phyloP scores from a whole-genome alignment of 2,888 invertebrate species.

The Pandemis corylana region DNA sequence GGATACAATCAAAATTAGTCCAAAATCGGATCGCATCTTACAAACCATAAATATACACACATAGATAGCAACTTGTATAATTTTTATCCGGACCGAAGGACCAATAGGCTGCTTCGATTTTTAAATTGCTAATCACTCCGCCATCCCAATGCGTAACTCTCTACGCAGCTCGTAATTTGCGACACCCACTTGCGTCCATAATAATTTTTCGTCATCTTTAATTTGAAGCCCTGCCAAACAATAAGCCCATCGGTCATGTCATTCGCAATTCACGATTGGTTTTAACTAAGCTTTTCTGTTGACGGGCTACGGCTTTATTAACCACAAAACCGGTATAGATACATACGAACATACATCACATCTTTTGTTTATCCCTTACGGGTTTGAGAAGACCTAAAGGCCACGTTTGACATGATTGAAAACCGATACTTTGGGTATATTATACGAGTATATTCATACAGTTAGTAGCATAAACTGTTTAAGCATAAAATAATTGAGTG shows the following conservation, averaged over 20 bases:
- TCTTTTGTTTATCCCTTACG: too few relatives aligned
- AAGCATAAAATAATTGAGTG: too few relatives aligned
- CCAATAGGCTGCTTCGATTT: constrained; percentile 22
- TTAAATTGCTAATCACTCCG: constrained; percentile 15
- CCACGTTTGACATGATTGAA: too few relatives aligned
- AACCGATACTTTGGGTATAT: too few relatives aligned
- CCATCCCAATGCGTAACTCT: not conserved
- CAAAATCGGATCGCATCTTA: not conserved
- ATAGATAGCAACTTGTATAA: constrained; percentile 9
- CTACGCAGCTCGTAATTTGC: constrained; percentile 10
- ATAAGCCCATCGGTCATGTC: constrained; percentile 44
- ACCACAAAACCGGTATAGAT: too few relatives aligned
- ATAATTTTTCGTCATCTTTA: constrained; percentile 37
- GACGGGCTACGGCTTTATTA: not conserved
- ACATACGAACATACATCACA: too few relatives aligned
- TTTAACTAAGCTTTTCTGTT: not conserved
- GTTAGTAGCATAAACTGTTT: too few relatives aligned
- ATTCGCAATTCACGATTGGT: constrained; percentile 41
- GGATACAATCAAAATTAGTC: not conserved
- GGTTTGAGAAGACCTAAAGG: too few relatives aligned
- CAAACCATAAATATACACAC: too few relatives aligned
- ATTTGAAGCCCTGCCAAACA: constrained; percentile 52
- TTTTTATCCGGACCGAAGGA: not conserved
- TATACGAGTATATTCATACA: too few relatives aligned
- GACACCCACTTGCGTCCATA: constrained; percentile 14